Evolutionary conservation across 1,140 invertebrate species (phyloP).

Genomic region (Himalopsyche phryganea): DNA sequence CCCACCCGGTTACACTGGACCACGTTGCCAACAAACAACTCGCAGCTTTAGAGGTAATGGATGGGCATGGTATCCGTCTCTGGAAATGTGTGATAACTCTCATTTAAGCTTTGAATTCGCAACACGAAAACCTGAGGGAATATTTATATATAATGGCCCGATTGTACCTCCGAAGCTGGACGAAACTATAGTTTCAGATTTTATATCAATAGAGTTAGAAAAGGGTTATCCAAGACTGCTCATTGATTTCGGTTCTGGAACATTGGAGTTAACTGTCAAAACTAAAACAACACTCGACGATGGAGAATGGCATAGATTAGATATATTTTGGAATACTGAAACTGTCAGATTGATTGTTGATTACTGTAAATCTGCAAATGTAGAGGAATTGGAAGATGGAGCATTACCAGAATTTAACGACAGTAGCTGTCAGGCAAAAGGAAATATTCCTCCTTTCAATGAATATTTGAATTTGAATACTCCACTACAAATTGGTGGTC

Average conservation of each 20-base stretch:
- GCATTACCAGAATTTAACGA: constrained; percentile 54
- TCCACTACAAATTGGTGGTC: constrained; percentile 65
- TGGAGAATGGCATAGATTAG: constrained; percentile 67
- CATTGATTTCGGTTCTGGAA: constrained; percentile 68
- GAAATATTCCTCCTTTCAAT: constrained; percentile 62
- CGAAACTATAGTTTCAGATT: constrained; percentile 57
- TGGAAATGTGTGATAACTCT: constrained; percentile 65
- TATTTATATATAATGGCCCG: constrained; percentile 70
- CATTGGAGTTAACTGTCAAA: constrained; percentile 57
- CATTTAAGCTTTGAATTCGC: constrained; percentile 69
- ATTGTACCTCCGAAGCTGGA: constrained; percentile 57
- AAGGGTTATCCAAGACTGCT: constrained; percentile 62
- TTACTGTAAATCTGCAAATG: constrained; percentile 55
- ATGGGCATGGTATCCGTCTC: constrained; percentile 65
- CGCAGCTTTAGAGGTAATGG: constrained; percentile 62
- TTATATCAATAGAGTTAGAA: constrained; percentile 63
- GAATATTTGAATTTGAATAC: constrained; percentile 68
- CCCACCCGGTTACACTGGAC: constrained; percentile 62
- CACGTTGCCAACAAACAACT: constrained; percentile 66
- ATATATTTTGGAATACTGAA: constrained; percentile 64
- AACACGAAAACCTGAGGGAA: constrained; percentile 59
- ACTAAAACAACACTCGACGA: constrained; percentile 58
- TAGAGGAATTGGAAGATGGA: constrained; percentile 57
- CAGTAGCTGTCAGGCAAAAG: constrained; percentile 59
- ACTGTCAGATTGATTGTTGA: constrained; percentile 63